Evolutionary conservation across 2,888 invertebrate species (phyloP), one percentile per base, ranked within the genome.

Genomic region (Acholoe squamosa): DNA sequence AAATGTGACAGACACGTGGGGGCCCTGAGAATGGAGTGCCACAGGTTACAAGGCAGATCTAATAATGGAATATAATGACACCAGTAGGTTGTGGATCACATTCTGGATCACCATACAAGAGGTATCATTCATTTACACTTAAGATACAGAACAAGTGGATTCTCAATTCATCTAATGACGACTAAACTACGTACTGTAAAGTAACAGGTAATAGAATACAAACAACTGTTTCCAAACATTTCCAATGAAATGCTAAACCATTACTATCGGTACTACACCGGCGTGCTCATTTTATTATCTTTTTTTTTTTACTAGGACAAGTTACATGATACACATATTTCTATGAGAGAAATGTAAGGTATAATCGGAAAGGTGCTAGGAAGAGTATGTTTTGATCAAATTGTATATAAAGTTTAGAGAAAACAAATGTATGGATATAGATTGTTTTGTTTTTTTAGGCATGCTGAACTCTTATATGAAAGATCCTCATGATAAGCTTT

Each of bases 231-330:
- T 80, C 22, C 0, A 14, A 80, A 80, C 80, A 80, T 34, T 80
- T 80, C n/a, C 80, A 80, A 14, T 34, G 80, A 43, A 80, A 80
- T 80, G 80, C 25, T 80, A 76, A 25, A 28, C n/a, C n/a, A 71
- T 25, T 71, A 28, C 25, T 28, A 71, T n/a, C n/a, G n/a, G n/a
- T n/a, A n/a, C 71, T 16, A 71, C 71, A 71, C 31, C 28, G 28
- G 71, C 61, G 61, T 61, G 61, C 61, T 61, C n/a, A n/a, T 43
- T 43, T 43, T 43, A 43, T 43, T 43, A 7, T 43, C 3, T 43
- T 3, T 14, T 43, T 43, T 43, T 7, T 43, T 3, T 14, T 61
- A n/a, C 61, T n/a, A 61, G 19, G 61, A n/a, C 61, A n/a, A 61
- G 1, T 14, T 61, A 61, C 61, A 61, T n/a, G 61, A n/a, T 19